These are phyloP conservation scores for Microtus montanus DNA, from an alignment of 2,113 vertebrate species.

Conservation along the genomic window DNA sequence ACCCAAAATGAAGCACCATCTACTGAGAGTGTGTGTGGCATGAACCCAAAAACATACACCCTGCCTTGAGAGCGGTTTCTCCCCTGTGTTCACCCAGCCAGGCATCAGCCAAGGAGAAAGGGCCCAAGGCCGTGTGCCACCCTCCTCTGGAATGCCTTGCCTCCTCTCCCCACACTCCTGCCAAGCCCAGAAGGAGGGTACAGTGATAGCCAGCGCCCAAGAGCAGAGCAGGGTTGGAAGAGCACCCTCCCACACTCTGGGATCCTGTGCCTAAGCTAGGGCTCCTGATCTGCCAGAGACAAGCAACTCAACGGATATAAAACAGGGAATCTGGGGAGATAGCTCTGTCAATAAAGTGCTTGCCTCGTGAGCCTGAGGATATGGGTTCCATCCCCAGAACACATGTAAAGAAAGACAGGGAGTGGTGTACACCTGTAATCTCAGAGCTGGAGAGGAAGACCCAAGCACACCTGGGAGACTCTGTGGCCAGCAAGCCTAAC, in stretches of 20 bases:
- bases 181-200: neutral
- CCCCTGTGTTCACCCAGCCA: neutral
- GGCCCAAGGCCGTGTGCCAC: neutral
- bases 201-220: fast-evolving
- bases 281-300: neutral
- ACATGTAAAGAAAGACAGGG: neutral
- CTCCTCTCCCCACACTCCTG: neutral
- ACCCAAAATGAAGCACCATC: slow-evolving; percentile 8
- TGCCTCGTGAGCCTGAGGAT: neutral
- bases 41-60: neutral
- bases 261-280: neutral
- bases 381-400: neutral
- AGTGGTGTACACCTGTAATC: neutral
- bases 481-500: neutral
- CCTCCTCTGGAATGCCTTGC: neutral
- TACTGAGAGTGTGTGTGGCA: neutral
- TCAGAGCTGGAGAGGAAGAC: neutral
- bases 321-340: neutral
- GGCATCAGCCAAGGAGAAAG: neutral
- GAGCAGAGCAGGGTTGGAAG: neutral
- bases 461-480: neutral
- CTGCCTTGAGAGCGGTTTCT: neutral
- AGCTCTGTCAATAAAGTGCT: neutral
- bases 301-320: neutral
- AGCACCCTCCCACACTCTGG: neutral